Evolutionary conservation across 1,140 invertebrate genomes (phyloP).

Genomic region (Tetramorium parvispinum): DNA sequence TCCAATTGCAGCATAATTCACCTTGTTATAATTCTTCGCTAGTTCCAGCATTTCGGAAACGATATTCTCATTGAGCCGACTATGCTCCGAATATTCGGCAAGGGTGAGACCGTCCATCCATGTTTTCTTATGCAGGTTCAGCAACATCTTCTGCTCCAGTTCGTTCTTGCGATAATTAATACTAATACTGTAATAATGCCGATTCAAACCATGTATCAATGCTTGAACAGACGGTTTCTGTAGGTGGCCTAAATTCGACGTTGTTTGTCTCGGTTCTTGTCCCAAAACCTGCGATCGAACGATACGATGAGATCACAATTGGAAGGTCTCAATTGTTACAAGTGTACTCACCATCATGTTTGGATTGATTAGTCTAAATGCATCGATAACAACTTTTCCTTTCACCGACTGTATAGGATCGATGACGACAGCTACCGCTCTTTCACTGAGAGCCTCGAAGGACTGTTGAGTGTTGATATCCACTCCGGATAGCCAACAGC

Average conservation of each 20-base stretch:
- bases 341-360: constrained; percentile 94
- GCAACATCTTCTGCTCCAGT: constrained; percentile 99
- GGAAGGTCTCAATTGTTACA: background rate
- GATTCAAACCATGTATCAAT: constrained; percentile 98
- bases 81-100: constrained; percentile 97
- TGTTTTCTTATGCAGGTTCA: constrained; percentile 99
- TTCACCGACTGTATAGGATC: constrained; percentile 99
- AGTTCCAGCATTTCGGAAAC: constrained; percentile 98
- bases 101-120: constrained; percentile 99
- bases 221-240: constrained; percentile 99
- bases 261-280: constrained; percentile 99
- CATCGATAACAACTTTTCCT: constrained; percentile 98
- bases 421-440: constrained; percentile 99
- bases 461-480: constrained; percentile 99
- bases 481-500: constrained; percentile 99
- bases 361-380: constrained; percentile 98
- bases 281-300: constrained; percentile 89
- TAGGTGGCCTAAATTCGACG: constrained; percentile 99
- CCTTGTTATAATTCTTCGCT: constrained; percentile 99
- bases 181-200: constrained; percentile 99
- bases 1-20: constrained; percentile 77
- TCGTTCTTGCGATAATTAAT: constrained; percentile 99
- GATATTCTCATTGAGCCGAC: constrained; percentile 95
- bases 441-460: constrained; percentile 98
- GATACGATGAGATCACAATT: constrained; percentile 7